These are phyloP conservation scores for Tachyglossus aculeatus DNA, from an alignment of 2,797 vertebrate genomes.

Conservation along the genomic window DNA sequence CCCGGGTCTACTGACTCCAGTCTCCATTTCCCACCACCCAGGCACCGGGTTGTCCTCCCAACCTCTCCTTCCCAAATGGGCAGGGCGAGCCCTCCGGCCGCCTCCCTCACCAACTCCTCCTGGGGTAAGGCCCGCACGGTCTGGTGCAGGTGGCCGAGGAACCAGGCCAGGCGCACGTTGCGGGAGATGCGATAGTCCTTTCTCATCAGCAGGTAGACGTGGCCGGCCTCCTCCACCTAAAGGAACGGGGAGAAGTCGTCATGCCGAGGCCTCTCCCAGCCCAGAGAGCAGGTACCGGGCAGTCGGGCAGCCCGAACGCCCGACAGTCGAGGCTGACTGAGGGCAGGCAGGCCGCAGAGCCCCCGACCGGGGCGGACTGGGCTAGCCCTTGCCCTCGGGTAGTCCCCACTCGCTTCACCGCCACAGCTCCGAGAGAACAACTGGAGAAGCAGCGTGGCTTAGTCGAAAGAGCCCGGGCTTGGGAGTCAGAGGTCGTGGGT, in stretches of 20 bases:
- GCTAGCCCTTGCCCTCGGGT: background rate
- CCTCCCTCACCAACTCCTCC: conserved; percentile 83
- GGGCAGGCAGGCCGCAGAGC: background rate
- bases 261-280: background rate
- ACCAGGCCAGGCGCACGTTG: conserved; percentile 96
- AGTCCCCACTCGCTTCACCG: no score
- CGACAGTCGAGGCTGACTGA: background rate
- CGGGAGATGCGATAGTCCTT: conserved; percentile 95
- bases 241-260: background rate
- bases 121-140: conserved; percentile 84
- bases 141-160: conserved; percentile 90
- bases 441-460: no score
- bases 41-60: no score
- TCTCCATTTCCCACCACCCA: no score
- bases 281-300: background rate
- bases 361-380: background rate
- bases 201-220: conserved; percentile 95
- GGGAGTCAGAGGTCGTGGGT: no score
- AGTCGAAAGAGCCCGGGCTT: no score
- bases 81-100: background rate
- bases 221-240: conserved; percentile 94
- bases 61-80: background rate
- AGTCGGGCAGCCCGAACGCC: background rate
- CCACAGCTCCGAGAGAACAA: no score
- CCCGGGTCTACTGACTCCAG: no score